Evolutionary conservation across 2,888 invertebrate genomes (phyloP).

Genomic region (Holacanthella duospinosa): DNA sequence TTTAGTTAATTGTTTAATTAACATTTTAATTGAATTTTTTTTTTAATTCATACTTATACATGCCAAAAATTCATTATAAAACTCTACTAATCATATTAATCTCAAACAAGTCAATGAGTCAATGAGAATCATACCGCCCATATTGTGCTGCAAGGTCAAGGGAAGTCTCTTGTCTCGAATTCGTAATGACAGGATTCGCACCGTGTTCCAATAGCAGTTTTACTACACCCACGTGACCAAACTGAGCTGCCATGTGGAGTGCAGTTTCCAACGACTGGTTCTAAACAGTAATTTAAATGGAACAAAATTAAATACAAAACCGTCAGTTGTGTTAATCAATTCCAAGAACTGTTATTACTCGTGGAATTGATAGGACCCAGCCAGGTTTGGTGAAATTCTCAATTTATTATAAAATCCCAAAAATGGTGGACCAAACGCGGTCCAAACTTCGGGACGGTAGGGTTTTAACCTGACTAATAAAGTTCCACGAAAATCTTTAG

Average conservation of each 20-base stretch:
- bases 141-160: conserved; percentile 90
- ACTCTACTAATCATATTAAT: not conserved
- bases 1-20: no score
- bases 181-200: conserved; percentile 78
- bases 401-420: no score
- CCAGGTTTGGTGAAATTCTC: no score
- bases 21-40: no score
- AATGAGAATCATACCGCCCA: conserved; percentile 52
- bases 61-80: no score
- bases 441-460: no score
- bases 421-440: no score
- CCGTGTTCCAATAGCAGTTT: conserved; percentile 68
- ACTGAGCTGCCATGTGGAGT: conserved; percentile 83
- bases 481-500: no score
- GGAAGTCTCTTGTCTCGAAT: conserved; percentile 78
- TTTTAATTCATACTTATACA: no score
- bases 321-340: not conserved
- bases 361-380: no score
- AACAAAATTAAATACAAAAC: conserved; percentile 14
- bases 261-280: conserved; percentile 85
- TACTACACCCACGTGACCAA: conserved; percentile 78
- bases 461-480: not conserved
- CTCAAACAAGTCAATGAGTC: not conserved
- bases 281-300: conserved; percentile 52
- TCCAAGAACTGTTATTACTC: no score